phyloP scores from a whole-genome alignment of 2,888 invertebrate genomes.

The Geophilus truncorum region DNA sequence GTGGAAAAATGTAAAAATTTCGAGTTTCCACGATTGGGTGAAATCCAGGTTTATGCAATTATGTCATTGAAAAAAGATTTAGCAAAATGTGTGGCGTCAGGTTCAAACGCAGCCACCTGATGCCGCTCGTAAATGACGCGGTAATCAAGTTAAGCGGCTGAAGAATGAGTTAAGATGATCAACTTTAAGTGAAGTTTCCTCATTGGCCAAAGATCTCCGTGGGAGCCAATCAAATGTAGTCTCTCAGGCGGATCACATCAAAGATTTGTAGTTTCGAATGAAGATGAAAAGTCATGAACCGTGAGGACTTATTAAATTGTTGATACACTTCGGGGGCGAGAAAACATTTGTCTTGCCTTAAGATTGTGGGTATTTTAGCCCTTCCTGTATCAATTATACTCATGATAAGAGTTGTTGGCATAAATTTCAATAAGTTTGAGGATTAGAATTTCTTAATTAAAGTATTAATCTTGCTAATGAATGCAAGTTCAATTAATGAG shows the following conservation, averaged over 20 bases:
- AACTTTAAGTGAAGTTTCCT: constrained; percentile 27
- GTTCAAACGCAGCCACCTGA: neutral
- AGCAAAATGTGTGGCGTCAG: no score
- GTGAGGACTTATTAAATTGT: neutral
- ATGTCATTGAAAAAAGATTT: no score
- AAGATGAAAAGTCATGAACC: neutral
- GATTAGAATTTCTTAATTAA: constrained; percentile 35
- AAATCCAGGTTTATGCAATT: no score
- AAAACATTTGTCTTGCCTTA: no score
- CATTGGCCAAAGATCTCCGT: constrained; percentile 22
- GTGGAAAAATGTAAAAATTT: no score
- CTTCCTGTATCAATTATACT: no score
- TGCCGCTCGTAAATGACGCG: neutral
- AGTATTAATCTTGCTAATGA: constrained; percentile 35
- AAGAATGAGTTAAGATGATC: constrained; percentile 18
- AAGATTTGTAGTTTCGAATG: neutral
- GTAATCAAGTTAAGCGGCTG: neutral
- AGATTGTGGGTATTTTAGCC: no score
- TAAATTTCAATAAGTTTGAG: constrained; percentile 31
- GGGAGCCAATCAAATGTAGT: constrained; percentile 9
- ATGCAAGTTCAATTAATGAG: constrained; percentile 33
- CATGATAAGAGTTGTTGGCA: neutral
- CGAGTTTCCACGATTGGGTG: no score
- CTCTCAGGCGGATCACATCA: constrained; percentile 24
- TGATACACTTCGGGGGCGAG: neutral